Base-by-base conservation (phyloP, 2,888 invertebrate species). In the Tenthredo distinguenda region DNA sequence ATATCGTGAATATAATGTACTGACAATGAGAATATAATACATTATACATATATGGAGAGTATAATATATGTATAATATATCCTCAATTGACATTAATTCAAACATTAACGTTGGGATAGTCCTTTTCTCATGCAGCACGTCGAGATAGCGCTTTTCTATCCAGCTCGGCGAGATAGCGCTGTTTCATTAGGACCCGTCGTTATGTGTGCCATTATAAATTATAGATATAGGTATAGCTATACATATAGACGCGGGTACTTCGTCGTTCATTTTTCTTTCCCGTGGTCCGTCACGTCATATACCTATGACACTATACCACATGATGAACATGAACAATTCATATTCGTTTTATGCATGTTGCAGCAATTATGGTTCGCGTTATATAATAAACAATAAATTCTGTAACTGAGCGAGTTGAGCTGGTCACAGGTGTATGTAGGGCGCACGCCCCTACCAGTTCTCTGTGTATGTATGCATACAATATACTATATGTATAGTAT, bases 321-420 rank as follows among this genome's bases (percentile, higher is more conserved):
- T 21, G 7, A 21, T 21, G 5, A 62, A 26, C 62, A 26, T 12
- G 26, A 2, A 62, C 4, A 2, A 62, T 12, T 68, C 15, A 68
- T 62, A 12, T 34, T 12, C 31, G 26, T 74, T 74, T 47, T 74
- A 74, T 74, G 74, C 74, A 43, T 74, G 40, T 74, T 74, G 74
- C 74, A 74, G 74, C 74, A 74, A 74, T 74, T 74, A 74, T 74
- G 74, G 74, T 43, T 40, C 43, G 21, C 21, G 21, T 74, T n/a
- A 21, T 62, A 26, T 43, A 18, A n/a, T 74, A 34, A 26, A 34
- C 18, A n/a, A n/a, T n/a, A n/a, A 18, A 68, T 68, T 31, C 15
- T 34, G 34, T 34, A 6, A 34, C 34, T 31, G 34, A 10, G 34
- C 26, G 34, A 34, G 10, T 18, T 43, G 12, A 31, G 34, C 68